phyloP scores from a whole-genome alignment of 2,888 invertebrate species.

The Eupithecia subfuscata region DNA sequence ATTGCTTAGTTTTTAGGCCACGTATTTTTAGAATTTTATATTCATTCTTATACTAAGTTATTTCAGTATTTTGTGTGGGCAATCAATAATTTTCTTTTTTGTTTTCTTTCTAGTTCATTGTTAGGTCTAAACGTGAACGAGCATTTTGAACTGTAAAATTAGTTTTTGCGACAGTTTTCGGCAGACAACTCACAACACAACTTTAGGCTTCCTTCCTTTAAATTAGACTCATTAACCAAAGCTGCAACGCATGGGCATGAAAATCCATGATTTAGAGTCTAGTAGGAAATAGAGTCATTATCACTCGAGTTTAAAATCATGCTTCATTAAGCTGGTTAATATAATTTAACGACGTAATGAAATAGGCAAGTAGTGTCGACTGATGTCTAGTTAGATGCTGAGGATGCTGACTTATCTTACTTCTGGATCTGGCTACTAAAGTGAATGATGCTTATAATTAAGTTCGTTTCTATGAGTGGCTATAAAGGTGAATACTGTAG shows the following conservation, averaged over 20 bases:
- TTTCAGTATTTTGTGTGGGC: neutral
- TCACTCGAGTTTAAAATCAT: neutral
- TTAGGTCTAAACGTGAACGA: neutral
- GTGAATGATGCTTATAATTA: constrained; percentile 10
- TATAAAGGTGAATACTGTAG: neutral
- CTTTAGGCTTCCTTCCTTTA: neutral
- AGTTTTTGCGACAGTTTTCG: neutral
- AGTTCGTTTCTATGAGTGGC: neutral
- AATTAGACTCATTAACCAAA: neutral
- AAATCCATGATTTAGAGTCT: neutral
- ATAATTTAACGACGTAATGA: constrained; percentile 10
- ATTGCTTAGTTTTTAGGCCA: neutral
- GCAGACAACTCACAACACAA: neutral
- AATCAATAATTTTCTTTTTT: neutral
- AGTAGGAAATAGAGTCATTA: neutral
- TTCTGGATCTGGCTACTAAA: constrained; percentile 1
- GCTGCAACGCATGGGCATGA: neutral
- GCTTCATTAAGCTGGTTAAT: constrained; percentile 14
- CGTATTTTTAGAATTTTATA: neutral
- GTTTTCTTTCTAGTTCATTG: no score
- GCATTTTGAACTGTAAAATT: neutral
- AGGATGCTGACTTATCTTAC: constrained; percentile 10
- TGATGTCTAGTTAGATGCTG: constrained; percentile 1
- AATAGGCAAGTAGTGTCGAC: constrained; percentile 4
- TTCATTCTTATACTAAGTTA: neutral